Conservation (phyloP, 30 jellyfish, hydroid and myxozoan species). For the Clytia hemisphaerica region DNA sequence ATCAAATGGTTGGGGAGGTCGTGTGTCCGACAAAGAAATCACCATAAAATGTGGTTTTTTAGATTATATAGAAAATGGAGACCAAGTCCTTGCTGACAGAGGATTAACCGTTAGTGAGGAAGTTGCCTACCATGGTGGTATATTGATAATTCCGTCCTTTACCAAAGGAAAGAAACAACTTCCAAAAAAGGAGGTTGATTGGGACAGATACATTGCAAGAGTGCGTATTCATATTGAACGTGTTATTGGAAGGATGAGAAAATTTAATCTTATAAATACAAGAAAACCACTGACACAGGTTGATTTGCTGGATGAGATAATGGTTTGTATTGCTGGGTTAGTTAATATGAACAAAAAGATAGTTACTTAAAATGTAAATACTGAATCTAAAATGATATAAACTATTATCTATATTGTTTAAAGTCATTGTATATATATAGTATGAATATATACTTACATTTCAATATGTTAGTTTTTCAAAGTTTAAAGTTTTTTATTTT, state of each 20-base stretch:
- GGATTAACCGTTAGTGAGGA: constrained; percentile 46
- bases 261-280: constrained; percentile 11
- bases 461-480: too few species aligned
- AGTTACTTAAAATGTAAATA: constrained; percentile 3
- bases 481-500: too few species aligned
- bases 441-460: too few species aligned
- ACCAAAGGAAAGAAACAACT: constrained; percentile 2
- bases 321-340: constrained; percentile 10
- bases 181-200: constrained; percentile 17
- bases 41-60: constrained; percentile 39
- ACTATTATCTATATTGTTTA: too few species aligned
- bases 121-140: constrained; percentile 31
- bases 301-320: constrained; percentile 16
- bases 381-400: too few species aligned
- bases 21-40: constrained; percentile 49
- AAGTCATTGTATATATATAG: too few species aligned
- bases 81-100: constrained; percentile 57
- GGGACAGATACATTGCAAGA: background rate
- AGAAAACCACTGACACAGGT: constrained; percentile 13
- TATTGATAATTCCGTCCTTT: background rate
- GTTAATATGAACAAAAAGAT: constrained; percentile 1
- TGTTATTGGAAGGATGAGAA: constrained; percentile 31
- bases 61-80: constrained; percentile 20
- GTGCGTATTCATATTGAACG: constrained; percentile 32
- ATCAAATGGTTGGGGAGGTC: constrained; percentile 61